Conservation (phyloP, 2,888 invertebrate species). For the Melangyna quadrimaculata region DNA sequence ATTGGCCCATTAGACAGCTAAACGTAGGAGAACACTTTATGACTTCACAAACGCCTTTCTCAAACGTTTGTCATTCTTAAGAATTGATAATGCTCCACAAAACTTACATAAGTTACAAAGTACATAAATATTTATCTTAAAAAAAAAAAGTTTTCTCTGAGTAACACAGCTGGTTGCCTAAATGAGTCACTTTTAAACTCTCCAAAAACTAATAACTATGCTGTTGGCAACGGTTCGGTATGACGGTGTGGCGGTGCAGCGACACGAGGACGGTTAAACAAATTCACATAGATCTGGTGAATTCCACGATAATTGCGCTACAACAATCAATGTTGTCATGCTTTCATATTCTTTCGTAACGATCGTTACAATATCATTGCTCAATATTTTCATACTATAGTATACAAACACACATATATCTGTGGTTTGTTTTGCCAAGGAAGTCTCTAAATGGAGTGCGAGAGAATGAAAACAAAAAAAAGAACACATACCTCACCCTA, state of each 20-base stretch:
- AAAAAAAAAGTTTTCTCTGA: conserved; percentile 13
- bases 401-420: neutral
- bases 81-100: neutral
- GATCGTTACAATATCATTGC: conserved; percentile 9
- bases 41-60: neutral
- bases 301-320: conserved; percentile 35
- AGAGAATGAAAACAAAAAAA: neutral
- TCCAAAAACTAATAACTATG: conserved; percentile 6
- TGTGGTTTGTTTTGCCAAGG: conserved; percentile 20
- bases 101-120: conserved; percentile 15
- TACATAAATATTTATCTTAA: neutral
- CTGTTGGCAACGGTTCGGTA: neutral
- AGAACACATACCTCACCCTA: conserved; percentile 7
- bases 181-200: conserved; percentile 32
- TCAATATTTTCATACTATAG: conserved; percentile 4
- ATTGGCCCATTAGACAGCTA: neutral
- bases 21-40: neutral
- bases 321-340: conserved; percentile 28
- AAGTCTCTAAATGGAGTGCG: conserved; percentile 31
- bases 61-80: neutral
- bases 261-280: neutral
- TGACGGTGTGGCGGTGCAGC: neutral
- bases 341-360: conserved; percentile 38
- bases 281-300: conserved; percentile 24
- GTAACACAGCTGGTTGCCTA: conserved; percentile 33